Evolutionary conservation across 2,113 vertebrate species (phyloP).

Genomic region (Muntiacus reevesi): DNA sequence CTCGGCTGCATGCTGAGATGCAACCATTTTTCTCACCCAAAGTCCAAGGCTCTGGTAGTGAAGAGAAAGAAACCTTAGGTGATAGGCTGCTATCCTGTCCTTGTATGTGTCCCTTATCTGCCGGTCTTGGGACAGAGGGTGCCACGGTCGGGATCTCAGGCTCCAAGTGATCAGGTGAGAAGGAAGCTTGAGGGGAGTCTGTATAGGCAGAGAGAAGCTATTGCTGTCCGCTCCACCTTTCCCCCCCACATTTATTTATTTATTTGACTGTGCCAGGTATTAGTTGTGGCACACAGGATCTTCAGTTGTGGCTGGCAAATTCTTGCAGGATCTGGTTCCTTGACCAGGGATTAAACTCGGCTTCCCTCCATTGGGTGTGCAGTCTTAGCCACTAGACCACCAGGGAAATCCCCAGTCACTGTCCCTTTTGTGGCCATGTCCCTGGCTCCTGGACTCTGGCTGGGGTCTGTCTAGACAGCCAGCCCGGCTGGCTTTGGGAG

Average conservation of each 20-base stretch:
- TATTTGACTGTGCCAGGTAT: neutral
- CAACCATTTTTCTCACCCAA: neutral
- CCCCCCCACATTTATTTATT: neutral
- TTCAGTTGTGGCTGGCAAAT: neutral
- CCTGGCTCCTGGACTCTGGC: neutral
- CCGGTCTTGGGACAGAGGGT: neutral
- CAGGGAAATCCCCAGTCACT: neutral
- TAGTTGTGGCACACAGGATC: neutral
- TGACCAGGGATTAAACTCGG: neutral
- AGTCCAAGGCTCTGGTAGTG: neutral
- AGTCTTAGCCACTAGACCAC: neutral
- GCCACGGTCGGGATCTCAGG: too few relatives aligned
- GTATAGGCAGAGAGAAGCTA: neutral
- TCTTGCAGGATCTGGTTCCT: neutral
- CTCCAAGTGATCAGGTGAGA: neutral
- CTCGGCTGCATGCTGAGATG: accelerated
- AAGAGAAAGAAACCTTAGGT: neutral
- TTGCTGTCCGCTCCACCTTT: neutral
- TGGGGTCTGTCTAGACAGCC: neutral
- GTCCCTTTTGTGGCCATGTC: neutral
- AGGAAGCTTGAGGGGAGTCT: neutral
- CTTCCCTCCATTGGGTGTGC: neutral
- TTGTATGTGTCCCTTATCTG: too few relatives aligned
- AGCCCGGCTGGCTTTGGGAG: neutral
- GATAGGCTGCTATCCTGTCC: neutral